phyloP scores from a whole-genome alignment of 2,888 invertebrate species.

The Tenthredo amoena region DNA sequence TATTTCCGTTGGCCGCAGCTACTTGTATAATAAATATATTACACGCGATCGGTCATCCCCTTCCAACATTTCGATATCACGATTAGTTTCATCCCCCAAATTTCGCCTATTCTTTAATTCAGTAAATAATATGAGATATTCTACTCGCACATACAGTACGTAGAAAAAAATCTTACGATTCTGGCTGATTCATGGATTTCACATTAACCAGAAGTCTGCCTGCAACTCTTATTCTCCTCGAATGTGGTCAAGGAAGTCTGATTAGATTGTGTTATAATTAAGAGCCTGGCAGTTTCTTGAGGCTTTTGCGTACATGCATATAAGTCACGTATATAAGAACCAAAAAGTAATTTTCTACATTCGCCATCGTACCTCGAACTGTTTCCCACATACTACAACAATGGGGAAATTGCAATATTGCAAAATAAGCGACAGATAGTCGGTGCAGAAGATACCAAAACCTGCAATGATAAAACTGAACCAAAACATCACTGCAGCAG shows the following conservation, averaged over 20 bases:
- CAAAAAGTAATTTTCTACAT: background rate
- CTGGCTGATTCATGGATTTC: background rate
- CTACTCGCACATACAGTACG: background rate
- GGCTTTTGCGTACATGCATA: background rate
- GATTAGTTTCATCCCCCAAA: background rate
- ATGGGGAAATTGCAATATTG: background rate
- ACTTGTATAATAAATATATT: background rate
- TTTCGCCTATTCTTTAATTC: background rate
- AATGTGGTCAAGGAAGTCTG: constrained; percentile 38
- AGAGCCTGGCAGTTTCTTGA: background rate
- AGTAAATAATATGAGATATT: background rate
- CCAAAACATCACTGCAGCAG: background rate
- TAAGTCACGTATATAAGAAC: background rate
- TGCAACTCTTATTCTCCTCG: background rate
- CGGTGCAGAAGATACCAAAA: background rate
- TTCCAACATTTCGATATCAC: background rate
- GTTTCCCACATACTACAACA: background rate
- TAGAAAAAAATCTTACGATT: background rate
- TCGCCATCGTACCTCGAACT: background rate
- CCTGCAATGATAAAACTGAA: background rate
- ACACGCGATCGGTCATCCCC: background rate
- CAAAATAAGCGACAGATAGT: background rate
- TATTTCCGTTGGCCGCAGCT: background rate
- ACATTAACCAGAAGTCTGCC: background rate
- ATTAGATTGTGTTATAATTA: constrained; percentile 39